Base-by-base conservation (phyloP, 1,140 invertebrate genomes). In the Pogonus chalceus region DNA sequence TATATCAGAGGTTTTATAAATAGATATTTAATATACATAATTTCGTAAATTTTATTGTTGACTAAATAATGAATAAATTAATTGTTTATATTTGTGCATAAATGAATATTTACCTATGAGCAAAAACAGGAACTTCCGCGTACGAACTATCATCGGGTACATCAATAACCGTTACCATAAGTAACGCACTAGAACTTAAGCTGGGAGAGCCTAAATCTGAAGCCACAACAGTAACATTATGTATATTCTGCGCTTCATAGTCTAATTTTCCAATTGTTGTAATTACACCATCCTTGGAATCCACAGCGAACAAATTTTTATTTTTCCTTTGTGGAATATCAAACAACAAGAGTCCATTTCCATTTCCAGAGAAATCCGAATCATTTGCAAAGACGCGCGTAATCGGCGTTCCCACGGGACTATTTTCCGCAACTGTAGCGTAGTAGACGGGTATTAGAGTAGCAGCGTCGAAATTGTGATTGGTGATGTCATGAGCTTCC, bases 181-280 rank as follows among this genome's bases (percentile, higher is more conserved):
- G 66, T 20, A 90, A 69, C 2, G 89, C 88, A 0, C 84, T 84
- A 0, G 88, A 85, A 50, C 84, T 88, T 7, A 88, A 67, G 58
- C 86, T 84, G 0, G 89, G 88, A 23, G 81, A 85, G 1, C 90
- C 90, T 18, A 90, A 72, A 73, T 92, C 90, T 0, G 87, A 88
- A 0, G 88, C 89, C 3, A 88, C 79, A 0, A 92, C 79, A 0
- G 86, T 85, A 1, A 92, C 71, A 66, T 91, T 90, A 62, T 88
- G 81, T 14, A 73, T 65, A 23, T 70, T 71, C 58, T 80, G 74
- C 22, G 64, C 72, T 68, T 88, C 85, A 60, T 84, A 90, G 62
- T 90, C 86, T 7, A 92, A 73, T 57, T 76, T 79, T 1, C 78
- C 78, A 2, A 83, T 79, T 0, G 85, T 90, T 9, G 82, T 88